phyloP scores from a whole-genome alignment of 2,113 vertebrate species.

The Puffinus mauretanicus region DNA sequence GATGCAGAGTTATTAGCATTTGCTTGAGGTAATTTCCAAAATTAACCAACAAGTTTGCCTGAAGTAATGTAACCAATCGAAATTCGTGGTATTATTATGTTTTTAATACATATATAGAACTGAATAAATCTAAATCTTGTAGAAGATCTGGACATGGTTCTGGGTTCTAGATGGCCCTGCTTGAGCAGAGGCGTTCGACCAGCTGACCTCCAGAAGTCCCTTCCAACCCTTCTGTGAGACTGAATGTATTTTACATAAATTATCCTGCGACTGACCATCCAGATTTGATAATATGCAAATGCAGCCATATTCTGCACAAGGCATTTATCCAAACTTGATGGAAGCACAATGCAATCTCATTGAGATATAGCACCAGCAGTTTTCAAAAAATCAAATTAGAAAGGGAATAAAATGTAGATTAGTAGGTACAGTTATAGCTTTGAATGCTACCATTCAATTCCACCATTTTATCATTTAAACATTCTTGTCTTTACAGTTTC shows the following conservation, averaged over 20 bases:
- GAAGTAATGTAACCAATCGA: neutral
- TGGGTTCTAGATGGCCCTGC: neutral
- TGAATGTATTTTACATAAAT: neutral
- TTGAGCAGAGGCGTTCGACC: neutral
- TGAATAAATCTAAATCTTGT: neutral
- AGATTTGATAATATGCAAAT: neutral
- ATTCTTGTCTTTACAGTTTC: neutral
- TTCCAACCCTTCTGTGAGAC: neutral
- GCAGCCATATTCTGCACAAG: neutral
- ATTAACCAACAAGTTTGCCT: neutral
- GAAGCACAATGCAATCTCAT: neutral
- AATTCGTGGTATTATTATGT: fast-evolving
- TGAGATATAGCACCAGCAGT: neutral
- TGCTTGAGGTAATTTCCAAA: neutral
- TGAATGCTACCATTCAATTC: neutral
- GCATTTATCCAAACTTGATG: neutral
- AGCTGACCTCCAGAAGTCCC: neutral
- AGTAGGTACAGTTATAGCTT: neutral
- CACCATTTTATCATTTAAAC: neutral
- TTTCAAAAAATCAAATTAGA: neutral
- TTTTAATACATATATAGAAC: neutral
- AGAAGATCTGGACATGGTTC: neutral
- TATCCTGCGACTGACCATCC: neutral
- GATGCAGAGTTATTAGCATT: neutral
- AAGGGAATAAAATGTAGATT: neutral